A percentile compares a stretch with the other conserved stretches of the same genome.
Evolutionary conservation across 2,888 invertebrate genomes (phyloP).

Genomic region (Uropetala carovei): DNA sequence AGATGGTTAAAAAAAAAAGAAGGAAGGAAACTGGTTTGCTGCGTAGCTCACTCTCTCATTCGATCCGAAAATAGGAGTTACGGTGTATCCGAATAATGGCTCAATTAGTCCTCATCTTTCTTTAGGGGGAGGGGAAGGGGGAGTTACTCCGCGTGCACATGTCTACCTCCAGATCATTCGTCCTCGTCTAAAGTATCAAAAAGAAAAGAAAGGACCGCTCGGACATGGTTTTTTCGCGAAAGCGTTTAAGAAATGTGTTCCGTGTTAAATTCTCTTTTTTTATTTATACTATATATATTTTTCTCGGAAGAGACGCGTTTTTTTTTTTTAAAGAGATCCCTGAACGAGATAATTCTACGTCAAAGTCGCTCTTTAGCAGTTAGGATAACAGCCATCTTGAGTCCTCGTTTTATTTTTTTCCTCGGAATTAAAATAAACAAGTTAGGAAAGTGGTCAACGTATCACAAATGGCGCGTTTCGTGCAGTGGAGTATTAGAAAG

Average conservation of each 20-base stretch:
- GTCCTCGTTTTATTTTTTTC: neutral
- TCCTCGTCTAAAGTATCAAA: neutral
- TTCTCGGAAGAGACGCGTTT: neutral
- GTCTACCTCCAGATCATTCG: neutral
- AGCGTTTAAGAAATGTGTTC: neutral
- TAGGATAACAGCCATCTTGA: neutral
- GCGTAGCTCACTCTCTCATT: neutral
- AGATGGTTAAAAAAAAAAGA: too few relatives aligned
- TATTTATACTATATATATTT: neutral
- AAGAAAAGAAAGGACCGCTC: neutral
- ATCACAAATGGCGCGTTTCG: too few relatives aligned
- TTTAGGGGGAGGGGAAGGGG: too few relatives aligned
- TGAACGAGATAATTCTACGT: neutral
- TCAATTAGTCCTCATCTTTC: slow-evolving; percentile 41
- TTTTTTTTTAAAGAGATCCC: neutral
- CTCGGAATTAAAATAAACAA: neutral
- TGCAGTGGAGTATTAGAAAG: too few relatives aligned
- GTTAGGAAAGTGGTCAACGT: too few relatives aligned
- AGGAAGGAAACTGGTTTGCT: slow-evolving; percentile 41
- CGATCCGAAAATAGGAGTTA: neutral
- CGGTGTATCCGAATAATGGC: slow-evolving; percentile 48
- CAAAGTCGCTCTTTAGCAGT: neutral
- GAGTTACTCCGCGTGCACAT: slow-evolving; percentile 4
- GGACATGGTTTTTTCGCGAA: slow-evolving; percentile 3
- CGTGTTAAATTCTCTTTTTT: too few relatives aligned